Base-by-base conservation (phyloP, 2,888 invertebrate species). In the Pseudococcus longispinus region DNA sequence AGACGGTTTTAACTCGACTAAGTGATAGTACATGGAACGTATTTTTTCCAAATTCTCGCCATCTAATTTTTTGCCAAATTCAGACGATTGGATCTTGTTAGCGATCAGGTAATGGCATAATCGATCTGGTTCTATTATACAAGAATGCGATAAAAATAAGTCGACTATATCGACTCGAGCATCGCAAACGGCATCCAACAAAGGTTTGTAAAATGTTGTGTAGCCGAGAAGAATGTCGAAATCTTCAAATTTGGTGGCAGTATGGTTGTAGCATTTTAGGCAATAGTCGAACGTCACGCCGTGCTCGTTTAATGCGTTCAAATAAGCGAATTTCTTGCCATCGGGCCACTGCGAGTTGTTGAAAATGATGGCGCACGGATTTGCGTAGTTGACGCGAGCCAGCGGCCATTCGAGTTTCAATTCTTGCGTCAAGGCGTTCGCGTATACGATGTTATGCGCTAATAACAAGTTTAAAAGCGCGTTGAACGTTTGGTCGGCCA, bases 61-160 rank as follows among this genome's bases (percentile, higher is more conserved):
- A n/a, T 32, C 5, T 11, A 9, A 37, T 5, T 37, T 37, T 37
- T 37, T 37, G 2, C 37, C 20, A 15, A 83, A 83, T 13, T 84
- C 84, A 4, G 26, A 18, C 32, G 26, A 18, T 18, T 32, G n/a
- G 2, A 51, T 5, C 15, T 3, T 29, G 15, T 6, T 32, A 0
- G n/a, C 32, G 11, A 83, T n/a, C 18, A 86, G 32, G 55, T 80
- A 32, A 20, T 20, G 2, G 13, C 77, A 51, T 9, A 86, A 46
- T 6, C 18, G 32, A 51, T 77, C 86, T 9, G 86, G 86, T 20
- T 86, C 86, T 15, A 86, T 55, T 70, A 86, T 55, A 44, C 18
- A 6, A 23, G 86, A 86, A 77, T 32, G 44, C 26, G 80, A 70
- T n/a, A 86, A 9, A 32, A 51, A 80, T 20, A 55, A 20, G 8